phyloP scores from a whole-genome alignment of 2,888 invertebrate genomes.

The Palloptera scutellata region DNA sequence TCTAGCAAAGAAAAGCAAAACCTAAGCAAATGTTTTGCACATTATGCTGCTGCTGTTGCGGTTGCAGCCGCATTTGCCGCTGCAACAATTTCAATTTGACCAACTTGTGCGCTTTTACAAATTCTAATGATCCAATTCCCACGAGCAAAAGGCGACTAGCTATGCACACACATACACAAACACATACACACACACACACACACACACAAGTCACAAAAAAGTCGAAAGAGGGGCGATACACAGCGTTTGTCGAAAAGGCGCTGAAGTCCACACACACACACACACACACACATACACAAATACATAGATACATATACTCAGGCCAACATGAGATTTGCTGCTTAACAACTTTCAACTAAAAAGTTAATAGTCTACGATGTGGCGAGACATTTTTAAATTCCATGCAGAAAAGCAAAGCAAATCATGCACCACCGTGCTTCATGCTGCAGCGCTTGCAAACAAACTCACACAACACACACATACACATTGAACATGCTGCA shows the following conservation, averaged over 20 bases:
- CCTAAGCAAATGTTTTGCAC: conserved; percentile 17
- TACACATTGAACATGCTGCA: too few relatives aligned
- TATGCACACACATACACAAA: conserved; percentile 10
- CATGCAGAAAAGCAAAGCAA: not conserved
- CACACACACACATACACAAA: not conserved
- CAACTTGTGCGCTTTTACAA: conserved; percentile 25
- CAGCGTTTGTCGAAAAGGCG: conserved; percentile 6
- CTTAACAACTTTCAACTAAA: conserved; percentile 42
- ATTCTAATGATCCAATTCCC: conserved; percentile 64
- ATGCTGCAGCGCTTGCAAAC: too few relatives aligned
- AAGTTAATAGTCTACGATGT: conserved; percentile 57
- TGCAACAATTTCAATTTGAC: conserved; percentile 21
- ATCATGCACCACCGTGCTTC: too few relatives aligned
- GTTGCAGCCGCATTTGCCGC: conserved; percentile 5
- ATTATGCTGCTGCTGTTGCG: not conserved
- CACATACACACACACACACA: conserved; percentile 20
- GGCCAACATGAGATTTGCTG: conserved; percentile 17
- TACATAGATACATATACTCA: not conserved
- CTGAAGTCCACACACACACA: conserved; percentile 19
- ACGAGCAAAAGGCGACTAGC: conserved; percentile 48
- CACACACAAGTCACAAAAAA: conserved; percentile 37
- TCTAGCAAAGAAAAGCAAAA: conserved; percentile 22
- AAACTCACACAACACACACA: too few relatives aligned
- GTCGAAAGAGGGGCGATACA: conserved; percentile 4
- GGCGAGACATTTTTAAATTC: conserved; percentile 53